Evolutionary conservation across 2,113 vertebrate genomes (phyloP).

Genomic region (Peromyscus maniculatus): DNA sequence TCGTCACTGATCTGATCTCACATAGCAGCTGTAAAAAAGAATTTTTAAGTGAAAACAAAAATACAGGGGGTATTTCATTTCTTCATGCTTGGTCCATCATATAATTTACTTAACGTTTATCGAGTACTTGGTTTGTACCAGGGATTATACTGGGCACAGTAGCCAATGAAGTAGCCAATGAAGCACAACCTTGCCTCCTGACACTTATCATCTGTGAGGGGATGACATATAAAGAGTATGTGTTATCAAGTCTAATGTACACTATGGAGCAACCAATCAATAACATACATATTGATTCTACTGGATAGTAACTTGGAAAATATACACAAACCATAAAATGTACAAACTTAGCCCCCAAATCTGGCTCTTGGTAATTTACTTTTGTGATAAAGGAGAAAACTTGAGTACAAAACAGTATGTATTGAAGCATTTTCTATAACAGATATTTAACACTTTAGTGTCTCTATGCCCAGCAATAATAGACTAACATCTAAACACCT

Average conservation of each 20-base stretch:
- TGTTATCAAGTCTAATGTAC: neutral
- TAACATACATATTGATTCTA: neutral
- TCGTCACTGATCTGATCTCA: slow-evolving; percentile 24
- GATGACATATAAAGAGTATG: neutral
- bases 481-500: neutral
- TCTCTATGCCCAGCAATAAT: neutral
- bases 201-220: neutral
- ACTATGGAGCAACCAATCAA: neutral
- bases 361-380: slow-evolving; percentile 43
- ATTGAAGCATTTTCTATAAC: slow-evolving; percentile 3
- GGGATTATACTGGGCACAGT: neutral
- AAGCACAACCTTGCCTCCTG: neutral
- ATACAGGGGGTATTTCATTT: neutral
- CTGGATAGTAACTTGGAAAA: slow-evolving; percentile 45
- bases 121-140: neutral
- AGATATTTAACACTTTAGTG: neutral
- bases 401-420: slow-evolving; percentile 1
- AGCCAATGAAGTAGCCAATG: neutral
- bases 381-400: neutral
- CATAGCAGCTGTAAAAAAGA: slow-evolving; percentile 15
- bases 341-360: neutral
- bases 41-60: slow-evolving; percentile 63
- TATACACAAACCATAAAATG: neutral
- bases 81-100: neutral
- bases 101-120: neutral